These are phyloP conservation scores for Circaetus gallicus DNA, from an alignment of 2,113 vertebrate genomes.

Conservation along the genomic window DNA sequence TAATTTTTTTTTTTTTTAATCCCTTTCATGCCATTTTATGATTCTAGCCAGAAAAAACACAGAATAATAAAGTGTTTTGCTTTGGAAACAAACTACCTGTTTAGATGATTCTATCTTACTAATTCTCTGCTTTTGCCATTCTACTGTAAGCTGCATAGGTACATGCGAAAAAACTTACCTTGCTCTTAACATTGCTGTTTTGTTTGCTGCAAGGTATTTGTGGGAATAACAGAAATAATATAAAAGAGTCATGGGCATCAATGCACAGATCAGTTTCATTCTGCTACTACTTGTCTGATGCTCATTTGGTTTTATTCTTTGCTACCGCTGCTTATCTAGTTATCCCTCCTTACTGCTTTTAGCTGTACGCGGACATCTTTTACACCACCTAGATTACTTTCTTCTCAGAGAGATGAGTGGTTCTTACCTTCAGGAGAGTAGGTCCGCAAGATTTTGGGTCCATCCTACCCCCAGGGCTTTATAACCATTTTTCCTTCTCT, in stretches of 20 bases:
- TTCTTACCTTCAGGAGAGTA: background rate
- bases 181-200: background rate
- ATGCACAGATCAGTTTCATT: background rate
- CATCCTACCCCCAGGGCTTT: background rate
- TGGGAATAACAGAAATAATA: background rate
- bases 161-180: background rate
- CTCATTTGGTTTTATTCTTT: background rate
- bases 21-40: background rate
- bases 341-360: background rate
- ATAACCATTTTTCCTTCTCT: fast-evolving
- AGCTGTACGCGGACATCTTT: background rate
- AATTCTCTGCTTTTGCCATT: background rate
- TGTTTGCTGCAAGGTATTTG: background rate
- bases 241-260: background rate
- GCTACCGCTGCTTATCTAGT: background rate
- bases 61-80: background rate
- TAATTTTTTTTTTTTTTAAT: background rate
- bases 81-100: background rate
- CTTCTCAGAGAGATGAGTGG: background rate
- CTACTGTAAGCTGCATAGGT: background rate
- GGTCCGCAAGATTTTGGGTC: background rate
- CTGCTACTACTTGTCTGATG: background rate
- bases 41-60: background rate
- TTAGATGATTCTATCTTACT: background rate
- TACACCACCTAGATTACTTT: background rate